A percentile compares a stretch with the other conserved stretches of the same genome.
phyloP scores from a whole-genome alignment of 64 coral and sea anemone species.

The Cladopsammia gracilis region DNA sequence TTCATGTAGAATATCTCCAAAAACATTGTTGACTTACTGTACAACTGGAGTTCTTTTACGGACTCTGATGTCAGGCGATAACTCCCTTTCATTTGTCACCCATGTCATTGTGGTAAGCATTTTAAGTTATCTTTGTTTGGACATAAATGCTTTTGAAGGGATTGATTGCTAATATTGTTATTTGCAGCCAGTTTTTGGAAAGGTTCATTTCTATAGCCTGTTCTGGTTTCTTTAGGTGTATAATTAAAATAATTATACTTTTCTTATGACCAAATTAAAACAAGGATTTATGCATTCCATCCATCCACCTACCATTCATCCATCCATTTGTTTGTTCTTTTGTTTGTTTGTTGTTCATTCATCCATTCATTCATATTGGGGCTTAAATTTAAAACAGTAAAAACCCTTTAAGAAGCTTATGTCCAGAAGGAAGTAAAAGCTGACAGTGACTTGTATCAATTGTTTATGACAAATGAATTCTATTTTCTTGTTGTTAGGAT shows the following conservation, averaged over 20 bases:
- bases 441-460: neutral
- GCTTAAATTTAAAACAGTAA: no score
- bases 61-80: constrained; percentile 89
- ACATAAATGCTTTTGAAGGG: no score
- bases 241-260: no score
- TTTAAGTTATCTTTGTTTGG: neutral
- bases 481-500: constrained; percentile 63
- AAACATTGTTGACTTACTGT: constrained; percentile 95
- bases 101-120: constrained; percentile 97
- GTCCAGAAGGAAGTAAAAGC: neutral
- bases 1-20: constrained; percentile 86
- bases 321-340: neutral
- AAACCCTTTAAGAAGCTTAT: neutral
- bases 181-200: no score
- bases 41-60: constrained; percentile 93
- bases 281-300: no score
- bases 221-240: no score
- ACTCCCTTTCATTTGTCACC: constrained; percentile 83
- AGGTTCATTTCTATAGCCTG: no score
- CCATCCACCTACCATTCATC: neutral
- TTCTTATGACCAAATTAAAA: no score
- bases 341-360: no score
- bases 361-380: no score
- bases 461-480: neutral
- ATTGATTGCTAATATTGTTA: no score